Percentiles rank a stretch among this genome's conserved stretches.
These are phyloP conservation scores for Scolopax mira DNA, from an alignment of 2,113 vertebrate genomes.

Conservation along the genomic window DNA sequence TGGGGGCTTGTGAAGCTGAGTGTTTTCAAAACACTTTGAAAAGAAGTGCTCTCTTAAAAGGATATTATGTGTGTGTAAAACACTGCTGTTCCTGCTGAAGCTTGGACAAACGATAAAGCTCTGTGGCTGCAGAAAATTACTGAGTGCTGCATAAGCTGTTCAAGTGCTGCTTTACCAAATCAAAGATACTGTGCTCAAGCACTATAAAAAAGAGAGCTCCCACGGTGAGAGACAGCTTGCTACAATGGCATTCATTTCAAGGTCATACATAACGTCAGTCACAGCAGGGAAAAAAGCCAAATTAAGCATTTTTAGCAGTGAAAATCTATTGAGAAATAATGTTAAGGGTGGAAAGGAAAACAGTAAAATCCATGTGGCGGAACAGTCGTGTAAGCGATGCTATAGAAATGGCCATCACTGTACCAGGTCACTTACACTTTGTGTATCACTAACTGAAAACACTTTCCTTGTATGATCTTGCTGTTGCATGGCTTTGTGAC, in stretches of 20 bases:
- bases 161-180: background rate
- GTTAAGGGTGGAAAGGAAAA: background rate
- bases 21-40: background rate
- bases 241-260: background rate
- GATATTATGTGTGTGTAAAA: background rate
- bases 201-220: background rate
- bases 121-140: background rate
- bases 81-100: background rate
- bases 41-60: background rate
- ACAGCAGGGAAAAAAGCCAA: background rate
- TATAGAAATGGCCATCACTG: background rate
- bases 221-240: background rate
- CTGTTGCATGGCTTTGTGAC: background rate
- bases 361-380: background rate
- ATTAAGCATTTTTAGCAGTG: background rate
- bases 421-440: background rate
- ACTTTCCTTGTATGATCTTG: accelerated
- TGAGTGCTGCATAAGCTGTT: conserved; percentile 27
- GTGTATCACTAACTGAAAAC: background rate
- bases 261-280: background rate
- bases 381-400: background rate
- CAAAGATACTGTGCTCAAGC: background rate
- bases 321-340: background rate
- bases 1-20: background rate
- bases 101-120: background rate